Conservation (phyloP, 2,113 vertebrate genomes). For the Leucosticte australis region DNA sequence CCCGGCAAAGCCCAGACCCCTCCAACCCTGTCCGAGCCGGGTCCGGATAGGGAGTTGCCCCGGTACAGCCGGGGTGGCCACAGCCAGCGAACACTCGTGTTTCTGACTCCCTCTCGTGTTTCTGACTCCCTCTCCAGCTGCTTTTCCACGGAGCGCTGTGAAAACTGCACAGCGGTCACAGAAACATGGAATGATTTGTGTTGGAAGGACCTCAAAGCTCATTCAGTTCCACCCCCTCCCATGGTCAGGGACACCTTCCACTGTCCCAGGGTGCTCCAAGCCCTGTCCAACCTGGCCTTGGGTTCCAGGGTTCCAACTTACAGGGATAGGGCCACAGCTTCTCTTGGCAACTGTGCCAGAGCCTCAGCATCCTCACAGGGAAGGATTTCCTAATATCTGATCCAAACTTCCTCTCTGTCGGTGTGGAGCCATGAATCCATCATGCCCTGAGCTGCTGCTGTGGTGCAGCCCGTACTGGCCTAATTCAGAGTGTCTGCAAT, state of each 20-base stretch:
- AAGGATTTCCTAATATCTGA: background rate
- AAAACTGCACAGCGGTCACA: background rate
- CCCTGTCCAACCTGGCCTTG: rapidly evolving
- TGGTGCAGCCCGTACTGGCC: rapidly evolving
- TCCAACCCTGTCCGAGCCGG: background rate
- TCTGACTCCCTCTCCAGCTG: background rate
- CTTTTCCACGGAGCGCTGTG: background rate
- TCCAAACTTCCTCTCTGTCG: background rate
- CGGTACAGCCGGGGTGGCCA: background rate
- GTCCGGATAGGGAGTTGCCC: background rate
- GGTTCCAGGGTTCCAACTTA: background rate
- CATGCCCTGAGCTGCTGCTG: background rate
- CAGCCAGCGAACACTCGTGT: background rate
- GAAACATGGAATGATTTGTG: background rate
- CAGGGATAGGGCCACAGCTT: background rate
- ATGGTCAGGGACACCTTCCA: background rate
- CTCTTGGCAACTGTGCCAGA: background rate
- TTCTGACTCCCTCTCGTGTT: background rate
- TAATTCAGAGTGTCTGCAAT: background rate
- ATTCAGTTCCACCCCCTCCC: background rate
- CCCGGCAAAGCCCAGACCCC: background rate
- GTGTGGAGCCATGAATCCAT: background rate
- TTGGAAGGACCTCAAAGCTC: background rate
- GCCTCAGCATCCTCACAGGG: background rate
- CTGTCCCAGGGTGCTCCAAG: background rate